A percentile compares a stretch with the other conserved stretches of the same genome.
These are phyloP conservation scores for Tetranychus cinnabarinus DNA, from an alignment of 1,140 invertebrate genomes.

Conservation along the genomic window DNA sequence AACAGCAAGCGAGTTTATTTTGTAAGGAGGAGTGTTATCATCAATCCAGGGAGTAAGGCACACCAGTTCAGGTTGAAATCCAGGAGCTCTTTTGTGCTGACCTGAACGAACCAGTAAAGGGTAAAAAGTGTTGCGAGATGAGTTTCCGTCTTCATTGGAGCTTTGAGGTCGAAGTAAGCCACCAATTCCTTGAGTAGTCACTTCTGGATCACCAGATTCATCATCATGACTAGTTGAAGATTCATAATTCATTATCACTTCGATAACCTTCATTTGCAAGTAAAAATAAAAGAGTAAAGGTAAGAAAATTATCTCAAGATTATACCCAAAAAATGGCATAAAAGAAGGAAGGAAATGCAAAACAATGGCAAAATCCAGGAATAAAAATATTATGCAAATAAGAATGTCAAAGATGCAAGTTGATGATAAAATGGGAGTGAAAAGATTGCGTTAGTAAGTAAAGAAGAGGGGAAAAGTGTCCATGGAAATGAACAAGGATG, in stretches of 20 bases:
- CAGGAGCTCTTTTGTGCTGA: slow-evolving; percentile 49
- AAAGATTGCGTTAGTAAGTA: no score
- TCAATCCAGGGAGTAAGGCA: slow-evolving; percentile 63
- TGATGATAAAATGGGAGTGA: no score
- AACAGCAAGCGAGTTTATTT: slow-evolving; percentile 64
- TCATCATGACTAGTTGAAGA: slow-evolving; percentile 37
- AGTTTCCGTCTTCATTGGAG: neutral
- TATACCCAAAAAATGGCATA: neutral
- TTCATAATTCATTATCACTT: slow-evolving; percentile 67
- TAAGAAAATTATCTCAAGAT: neutral
- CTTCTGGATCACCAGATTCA: neutral
- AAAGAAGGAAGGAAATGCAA: neutral
- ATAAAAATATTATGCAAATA: no score
- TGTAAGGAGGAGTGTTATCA: slow-evolving; percentile 42
- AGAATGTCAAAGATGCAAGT: no score
- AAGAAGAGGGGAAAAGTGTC: no score
- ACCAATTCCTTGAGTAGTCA: neutral
- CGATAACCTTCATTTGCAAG: slow-evolving; percentile 37
- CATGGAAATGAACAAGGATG: no score
- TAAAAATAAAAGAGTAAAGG: slow-evolving; percentile 1
- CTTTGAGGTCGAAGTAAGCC: neutral
- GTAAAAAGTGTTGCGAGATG: slow-evolving; percentile 9
- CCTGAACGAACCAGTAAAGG: slow-evolving; percentile 40
- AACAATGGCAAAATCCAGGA: no score
- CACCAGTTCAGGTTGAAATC: slow-evolving; percentile 83